phyloP scores from a whole-genome alignment of 2,113 vertebrate species.

The Trogon surrucura region DNA sequence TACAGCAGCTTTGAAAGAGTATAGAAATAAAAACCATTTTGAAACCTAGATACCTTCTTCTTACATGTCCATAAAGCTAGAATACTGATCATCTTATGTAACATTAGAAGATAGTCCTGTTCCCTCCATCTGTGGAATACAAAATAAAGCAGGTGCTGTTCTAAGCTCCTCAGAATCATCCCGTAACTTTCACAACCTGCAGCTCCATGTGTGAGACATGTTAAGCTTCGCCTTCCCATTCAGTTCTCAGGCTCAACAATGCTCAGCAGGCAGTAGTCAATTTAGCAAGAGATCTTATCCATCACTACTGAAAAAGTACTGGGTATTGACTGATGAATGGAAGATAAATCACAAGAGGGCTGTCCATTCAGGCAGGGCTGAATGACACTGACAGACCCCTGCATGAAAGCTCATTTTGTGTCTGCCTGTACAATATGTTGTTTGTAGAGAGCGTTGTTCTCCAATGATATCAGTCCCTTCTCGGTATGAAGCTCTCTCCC shows the following conservation, averaged over 20 bases:
- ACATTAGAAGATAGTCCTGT: neutral
- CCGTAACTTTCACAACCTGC: slow-evolving; percentile 7
- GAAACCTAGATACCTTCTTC: neutral
- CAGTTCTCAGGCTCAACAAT: slow-evolving; percentile 75
- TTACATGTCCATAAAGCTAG: neutral
- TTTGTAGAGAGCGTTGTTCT: slow-evolving; percentile 67
- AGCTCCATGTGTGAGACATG: slow-evolving; percentile 32
- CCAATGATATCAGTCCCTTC: slow-evolving; percentile 71
- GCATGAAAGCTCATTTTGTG: slow-evolving; percentile 78
- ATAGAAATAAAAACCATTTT: neutral
- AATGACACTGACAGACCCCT: slow-evolving; percentile 75
- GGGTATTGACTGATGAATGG: slow-evolving; percentile 77
- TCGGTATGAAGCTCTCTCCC: slow-evolving; percentile 58
- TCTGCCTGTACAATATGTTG: slow-evolving; percentile 72
- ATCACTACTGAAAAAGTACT: slow-evolving; percentile 75
- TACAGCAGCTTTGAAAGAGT: neutral
- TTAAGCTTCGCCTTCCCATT: slow-evolving; percentile 57
- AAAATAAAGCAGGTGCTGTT: neutral
- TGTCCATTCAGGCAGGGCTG: slow-evolving; percentile 77
- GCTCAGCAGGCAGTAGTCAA: slow-evolving; percentile 79
- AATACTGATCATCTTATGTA: neutral
- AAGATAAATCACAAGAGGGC: slow-evolving; percentile 80
- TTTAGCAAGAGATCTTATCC: slow-evolving; percentile 78
- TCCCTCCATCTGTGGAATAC: neutral
- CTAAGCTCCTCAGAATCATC: neutral